phyloP scores from a whole-genome alignment of 2,797 vertebrate species.

The Ptychadena robeensis region DNA sequence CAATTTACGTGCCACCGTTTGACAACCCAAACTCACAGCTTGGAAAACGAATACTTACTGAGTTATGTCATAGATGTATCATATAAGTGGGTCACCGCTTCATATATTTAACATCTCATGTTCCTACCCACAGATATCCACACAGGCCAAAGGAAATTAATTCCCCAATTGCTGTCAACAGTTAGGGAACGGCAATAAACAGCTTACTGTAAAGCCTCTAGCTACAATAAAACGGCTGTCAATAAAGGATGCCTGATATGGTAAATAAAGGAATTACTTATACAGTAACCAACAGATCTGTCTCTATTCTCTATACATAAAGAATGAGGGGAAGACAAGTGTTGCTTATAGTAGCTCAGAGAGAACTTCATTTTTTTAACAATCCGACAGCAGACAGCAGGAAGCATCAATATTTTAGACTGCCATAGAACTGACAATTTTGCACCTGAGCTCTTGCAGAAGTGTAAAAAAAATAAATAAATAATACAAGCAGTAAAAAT shows the following conservation, averaged over 20 bases:
- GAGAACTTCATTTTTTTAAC: conserved; percentile 60
- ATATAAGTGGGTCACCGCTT: conserved; percentile 75
- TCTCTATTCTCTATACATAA: conserved; percentile 57
- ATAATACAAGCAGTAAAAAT: not conserved
- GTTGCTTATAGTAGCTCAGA: conserved; percentile 52
- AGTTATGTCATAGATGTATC: conserved; percentile 59
- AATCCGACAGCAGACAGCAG: not conserved
- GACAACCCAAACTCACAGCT: conserved; percentile 15
- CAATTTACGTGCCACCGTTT: not conserved
- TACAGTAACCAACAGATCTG: conserved; percentile 64
- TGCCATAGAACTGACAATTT: not conserved
- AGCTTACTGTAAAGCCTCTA: conserved; percentile 80
- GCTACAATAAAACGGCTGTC: conserved; percentile 81
- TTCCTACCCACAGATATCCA: conserved; percentile 86
- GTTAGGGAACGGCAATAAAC: conserved; percentile 82
- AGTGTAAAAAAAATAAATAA: not conserved
- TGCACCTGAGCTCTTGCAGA: conserved; percentile 14
- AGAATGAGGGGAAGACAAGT: conserved; percentile 32
- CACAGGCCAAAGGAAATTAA: conserved; percentile 83
- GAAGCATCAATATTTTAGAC: not conserved
- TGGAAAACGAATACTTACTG: conserved; percentile 3
- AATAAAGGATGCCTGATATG: conserved; percentile 74
- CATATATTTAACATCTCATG: conserved; percentile 82
- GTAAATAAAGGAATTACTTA: conserved; percentile 68
- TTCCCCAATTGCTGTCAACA: conserved; percentile 84